Percentiles rank a stretch among this genome's conserved stretches.
These are phyloP conservation scores for Taphrorychus bicolor DNA, from an alignment of 2,888 invertebrate species.

Conservation along the genomic window DNA sequence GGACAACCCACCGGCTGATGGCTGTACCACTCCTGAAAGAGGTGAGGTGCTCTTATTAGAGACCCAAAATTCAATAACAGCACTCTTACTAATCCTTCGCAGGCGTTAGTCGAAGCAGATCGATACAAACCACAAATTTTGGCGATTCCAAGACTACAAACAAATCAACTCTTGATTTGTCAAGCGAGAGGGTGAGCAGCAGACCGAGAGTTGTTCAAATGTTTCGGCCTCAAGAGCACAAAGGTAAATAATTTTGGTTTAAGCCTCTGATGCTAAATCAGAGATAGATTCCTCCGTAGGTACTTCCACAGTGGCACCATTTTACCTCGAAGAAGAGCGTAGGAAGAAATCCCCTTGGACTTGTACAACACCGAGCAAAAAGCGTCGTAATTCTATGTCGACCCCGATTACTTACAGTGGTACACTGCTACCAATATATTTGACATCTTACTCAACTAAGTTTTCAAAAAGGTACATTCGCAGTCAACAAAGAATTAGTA, in stretches of 20 bases:
- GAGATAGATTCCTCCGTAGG: too few relatives aligned
- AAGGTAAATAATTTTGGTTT: neutral
- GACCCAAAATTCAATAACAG: too few relatives aligned
- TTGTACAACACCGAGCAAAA: slow-evolving; percentile 27
- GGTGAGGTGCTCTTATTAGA: too few relatives aligned
- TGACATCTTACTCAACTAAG: neutral
- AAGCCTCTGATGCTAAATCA: too few relatives aligned
- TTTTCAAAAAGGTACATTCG: slow-evolving; percentile 29
- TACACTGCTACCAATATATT: neutral
- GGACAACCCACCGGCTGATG: slow-evolving; percentile 10
- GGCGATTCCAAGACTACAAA: too few relatives aligned
- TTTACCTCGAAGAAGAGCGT: slow-evolving; percentile 18
- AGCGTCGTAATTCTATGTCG: neutral
- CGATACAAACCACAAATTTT: too few relatives aligned
- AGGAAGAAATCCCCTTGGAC: slow-evolving; percentile 36
- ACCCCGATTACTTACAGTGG: slow-evolving; percentile 39
- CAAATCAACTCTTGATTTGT: too few relatives aligned
- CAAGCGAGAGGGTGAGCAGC: too few relatives aligned
- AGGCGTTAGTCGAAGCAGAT: too few relatives aligned
- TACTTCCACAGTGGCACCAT: slow-evolving; percentile 8
- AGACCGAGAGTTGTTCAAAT: too few relatives aligned
- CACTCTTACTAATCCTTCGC: too few relatives aligned
- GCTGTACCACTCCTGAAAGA: slow-evolving; percentile 6
- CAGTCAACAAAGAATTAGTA: slow-evolving; percentile 36
- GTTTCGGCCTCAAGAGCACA: neutral